Evolutionary conservation across 1,140 invertebrate species (phyloP).

Genomic region (Lasaia peninsularis): DNA sequence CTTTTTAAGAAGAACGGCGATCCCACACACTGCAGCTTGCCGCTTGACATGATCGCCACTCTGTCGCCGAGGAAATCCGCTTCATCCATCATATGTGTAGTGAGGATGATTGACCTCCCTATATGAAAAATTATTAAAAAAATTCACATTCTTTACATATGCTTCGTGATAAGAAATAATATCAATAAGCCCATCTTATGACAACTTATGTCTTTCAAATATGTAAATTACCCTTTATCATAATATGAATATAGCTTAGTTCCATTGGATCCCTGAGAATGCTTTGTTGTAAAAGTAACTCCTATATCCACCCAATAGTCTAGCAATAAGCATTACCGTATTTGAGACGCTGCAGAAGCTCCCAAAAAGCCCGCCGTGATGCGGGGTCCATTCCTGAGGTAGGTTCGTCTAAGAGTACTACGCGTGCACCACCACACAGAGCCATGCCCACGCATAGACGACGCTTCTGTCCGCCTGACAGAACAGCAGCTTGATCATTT

Average conservation of each 20-base stretch:
- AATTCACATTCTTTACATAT: no score
- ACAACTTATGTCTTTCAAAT: no score
- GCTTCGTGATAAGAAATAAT: no score
- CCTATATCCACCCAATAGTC: no score
- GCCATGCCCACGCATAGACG: constrained; percentile 77
- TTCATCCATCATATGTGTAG: constrained; percentile 99
- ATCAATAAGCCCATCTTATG: no score
- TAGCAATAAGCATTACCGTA: no score
- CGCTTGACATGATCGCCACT: constrained; percentile 93
- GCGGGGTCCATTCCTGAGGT: constrained; percentile 97
- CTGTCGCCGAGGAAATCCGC: constrained; percentile 95
- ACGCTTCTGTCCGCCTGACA: constrained; percentile 79
- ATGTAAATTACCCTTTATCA: no score
- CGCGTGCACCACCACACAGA: constrained; percentile 73
- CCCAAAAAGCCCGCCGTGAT: constrained; percentile 93
- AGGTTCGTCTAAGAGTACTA: constrained; percentile 94
- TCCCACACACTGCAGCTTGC: constrained; percentile 84
- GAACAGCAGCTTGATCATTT: constrained; percentile 73
- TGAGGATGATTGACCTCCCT: constrained; percentile 91
- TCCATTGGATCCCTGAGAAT: no score
- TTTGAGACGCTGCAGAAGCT: constrained; percentile 82
- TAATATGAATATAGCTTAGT: no score
- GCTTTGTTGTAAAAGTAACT: no score
- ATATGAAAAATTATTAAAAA: no score
- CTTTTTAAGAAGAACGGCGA: constrained; percentile 77